These are phyloP conservation scores for Pao palembangensis DNA, from an alignment of 2,113 vertebrate species.

Conservation along the genomic window DNA sequence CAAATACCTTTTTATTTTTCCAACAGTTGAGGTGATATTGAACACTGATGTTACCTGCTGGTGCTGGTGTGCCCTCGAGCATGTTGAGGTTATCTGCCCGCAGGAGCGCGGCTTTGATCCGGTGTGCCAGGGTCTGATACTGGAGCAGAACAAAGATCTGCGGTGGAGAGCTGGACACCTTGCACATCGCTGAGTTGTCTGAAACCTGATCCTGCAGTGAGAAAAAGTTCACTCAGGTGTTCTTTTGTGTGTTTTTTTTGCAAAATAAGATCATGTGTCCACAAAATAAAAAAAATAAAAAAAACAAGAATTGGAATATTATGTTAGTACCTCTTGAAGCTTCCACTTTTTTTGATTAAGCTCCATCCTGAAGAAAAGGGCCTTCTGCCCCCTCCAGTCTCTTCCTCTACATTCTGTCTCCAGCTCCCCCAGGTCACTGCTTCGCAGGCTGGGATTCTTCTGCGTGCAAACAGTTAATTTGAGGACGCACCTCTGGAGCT, in stretches of 20 bases:
- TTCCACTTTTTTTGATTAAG: conserved; percentile 59
- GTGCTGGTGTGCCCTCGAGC: conserved; percentile 15
- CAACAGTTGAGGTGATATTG: not conserved
- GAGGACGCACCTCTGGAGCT: conserved; percentile 68
- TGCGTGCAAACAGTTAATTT: conserved; percentile 54
- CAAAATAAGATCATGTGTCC: too few relatives aligned
- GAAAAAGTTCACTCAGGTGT: conserved; percentile 10
- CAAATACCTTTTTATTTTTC: not conserved
- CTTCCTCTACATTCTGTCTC: conserved; percentile 65
- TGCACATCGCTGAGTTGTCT: conserved; percentile 15
- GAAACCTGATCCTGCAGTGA: conserved; percentile 48
- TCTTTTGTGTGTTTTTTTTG: too few relatives aligned
- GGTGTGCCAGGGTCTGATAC: conserved; percentile 61
- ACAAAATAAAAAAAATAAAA: too few relatives aligned
- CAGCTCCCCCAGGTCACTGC: conserved; percentile 67
- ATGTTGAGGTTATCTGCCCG: conserved; percentile 65
- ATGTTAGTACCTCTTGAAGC: conserved; percentile 60
- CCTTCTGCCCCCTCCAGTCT: conserved; percentile 58
- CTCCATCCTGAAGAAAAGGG: conserved; percentile 62
- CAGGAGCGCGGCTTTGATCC: conserved; percentile 71
- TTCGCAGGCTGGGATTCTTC: conserved; percentile 39
- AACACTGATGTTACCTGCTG: conserved; percentile 57
- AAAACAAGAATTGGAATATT: not conserved
- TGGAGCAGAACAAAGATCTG: conserved; percentile 70
- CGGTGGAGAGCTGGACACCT: conserved; percentile 10